phyloP scores from a whole-genome alignment of 2,888 invertebrate genomes.

The Xiphydria camelus region DNA sequence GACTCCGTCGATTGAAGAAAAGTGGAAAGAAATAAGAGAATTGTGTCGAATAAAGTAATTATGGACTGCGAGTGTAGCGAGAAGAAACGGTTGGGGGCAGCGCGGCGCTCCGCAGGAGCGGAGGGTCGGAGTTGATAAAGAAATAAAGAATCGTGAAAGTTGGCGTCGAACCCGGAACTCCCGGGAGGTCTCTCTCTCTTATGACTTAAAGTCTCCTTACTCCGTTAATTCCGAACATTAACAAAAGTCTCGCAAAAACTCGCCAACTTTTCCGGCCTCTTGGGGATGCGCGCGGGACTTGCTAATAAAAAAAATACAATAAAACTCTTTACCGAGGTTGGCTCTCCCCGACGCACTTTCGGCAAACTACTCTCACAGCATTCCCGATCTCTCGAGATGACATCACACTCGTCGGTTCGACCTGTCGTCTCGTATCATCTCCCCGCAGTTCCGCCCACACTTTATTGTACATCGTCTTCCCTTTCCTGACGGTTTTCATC shows the following conservation, averaged over 20 bases:
- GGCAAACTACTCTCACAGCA: too few species aligned
- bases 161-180: constrained; percentile 53
- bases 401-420: too few species aligned
- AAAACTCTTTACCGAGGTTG: constrained; percentile 32
- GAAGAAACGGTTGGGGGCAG: constrained; percentile 35
- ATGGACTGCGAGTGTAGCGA: constrained; percentile 31
- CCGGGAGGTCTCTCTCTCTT: constrained; percentile 55
- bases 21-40: constrained; percentile 30
- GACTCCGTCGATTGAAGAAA: background rate
- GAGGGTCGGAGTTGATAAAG: constrained; percentile 49
- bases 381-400: too few species aligned
- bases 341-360: background rate
- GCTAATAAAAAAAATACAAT: constrained; percentile 58
- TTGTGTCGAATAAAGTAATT: constrained; percentile 41
- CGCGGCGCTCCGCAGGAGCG: constrained; percentile 14
- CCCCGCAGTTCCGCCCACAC: constrained; percentile 19
- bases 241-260: constrained; percentile 58
- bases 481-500: background rate
- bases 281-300: constrained; percentile 48
- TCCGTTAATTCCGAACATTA: constrained; percentile 58
- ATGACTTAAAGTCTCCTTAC: constrained; percentile 59
- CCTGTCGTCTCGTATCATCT: too few species aligned
- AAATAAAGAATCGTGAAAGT: constrained; percentile 58
- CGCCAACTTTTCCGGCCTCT: constrained; percentile 46
- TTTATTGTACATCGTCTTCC: constrained; percentile 10